Evolutionary conservation across 1,140 invertebrate genomes (phyloP), one percentile per base, ranked within the genome.

Genomic region (Anagrus nilaparvatae): DNA sequence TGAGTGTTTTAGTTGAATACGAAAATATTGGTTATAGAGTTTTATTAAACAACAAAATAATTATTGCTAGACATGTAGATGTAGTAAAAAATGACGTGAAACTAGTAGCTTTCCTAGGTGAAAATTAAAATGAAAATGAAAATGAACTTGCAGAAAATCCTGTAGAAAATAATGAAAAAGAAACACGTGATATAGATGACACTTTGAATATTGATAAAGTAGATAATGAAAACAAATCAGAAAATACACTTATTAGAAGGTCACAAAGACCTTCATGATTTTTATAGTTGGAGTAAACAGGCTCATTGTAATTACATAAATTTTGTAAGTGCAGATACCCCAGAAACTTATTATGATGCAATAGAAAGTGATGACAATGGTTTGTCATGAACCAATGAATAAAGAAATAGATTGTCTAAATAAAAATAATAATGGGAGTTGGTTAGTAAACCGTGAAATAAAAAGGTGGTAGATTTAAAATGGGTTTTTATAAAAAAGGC

Each of bases 351-450:
- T 17, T 7, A 32, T 17, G 31, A 32, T 17, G 31, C 16, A 6
- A 17, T 32, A 12, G 19, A 17, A 17, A 32, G 31, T 32, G 5
- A 32, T 13, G 31, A 32, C 4, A 4, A 14, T 5, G 16, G 19
- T 17, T 32, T 32, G 16, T 19, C 20, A 41, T 20, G 4, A 32
- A 3, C 18, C 29, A 21, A 23, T 32, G 30, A n/a, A 41, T 10
- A 32, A 12, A 12, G 30, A 41, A 41, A 32, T 33, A 6, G 8
- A 19, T 33, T 41, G 28, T 23, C 12, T 35, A 8, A 43, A 20
- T 21, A 23, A 35, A 23, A 35, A 21, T 35, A 35, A 35, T 10
- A 35, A 12, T 35, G 33, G 33, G n/a, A 21, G 16, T 20, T 35
- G 13, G 40, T 43, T n/a, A 12, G 27, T 16, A 17, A 35, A 28